phyloP scores from a whole-genome alignment of 2,113 vertebrate genomes.

The Megaceryle maxima region DNA sequence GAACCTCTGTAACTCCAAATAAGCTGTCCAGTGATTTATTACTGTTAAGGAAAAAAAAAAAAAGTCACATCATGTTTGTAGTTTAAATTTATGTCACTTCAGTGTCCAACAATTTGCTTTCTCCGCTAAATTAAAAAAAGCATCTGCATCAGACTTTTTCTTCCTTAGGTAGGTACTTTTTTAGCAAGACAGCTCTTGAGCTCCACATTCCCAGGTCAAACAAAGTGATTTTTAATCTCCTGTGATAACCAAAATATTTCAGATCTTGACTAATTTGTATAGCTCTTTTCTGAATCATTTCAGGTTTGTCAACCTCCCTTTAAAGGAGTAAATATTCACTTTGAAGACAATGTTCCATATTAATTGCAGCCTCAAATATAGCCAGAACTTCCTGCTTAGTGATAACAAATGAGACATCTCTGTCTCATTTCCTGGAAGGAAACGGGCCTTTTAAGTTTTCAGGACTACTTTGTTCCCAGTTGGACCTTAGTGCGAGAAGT shows the following conservation, averaged over 20 bases:
- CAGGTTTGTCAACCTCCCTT: not conserved
- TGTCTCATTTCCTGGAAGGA: not conserved
- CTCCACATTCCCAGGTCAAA: not conserved
- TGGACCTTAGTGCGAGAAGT: not conserved
- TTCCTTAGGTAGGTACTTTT: not conserved
- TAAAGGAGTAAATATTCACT: not conserved
- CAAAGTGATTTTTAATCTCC: not conserved
- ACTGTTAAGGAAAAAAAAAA: not conserved
- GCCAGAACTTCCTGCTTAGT: not conserved
- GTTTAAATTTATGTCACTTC: not conserved
- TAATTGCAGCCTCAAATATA: not conserved
- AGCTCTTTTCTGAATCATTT: not conserved
- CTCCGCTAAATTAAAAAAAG: not conserved
- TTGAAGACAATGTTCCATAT: not conserved
- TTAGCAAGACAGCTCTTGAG: not conserved
- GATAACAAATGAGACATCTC: not conserved
- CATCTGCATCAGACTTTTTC: not conserved
- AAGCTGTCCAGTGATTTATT: not conserved
- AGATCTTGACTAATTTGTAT: not conserved
- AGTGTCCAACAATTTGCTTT: not conserved
- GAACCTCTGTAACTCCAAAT: not conserved
- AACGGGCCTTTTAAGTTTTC: not conserved
- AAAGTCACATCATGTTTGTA: not conserved
- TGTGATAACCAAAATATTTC: not conserved
- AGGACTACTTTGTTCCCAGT: not conserved